Base-by-base conservation (phyloP, 2,797 vertebrate genomes). In the Phoxinus dragarum region DNA sequence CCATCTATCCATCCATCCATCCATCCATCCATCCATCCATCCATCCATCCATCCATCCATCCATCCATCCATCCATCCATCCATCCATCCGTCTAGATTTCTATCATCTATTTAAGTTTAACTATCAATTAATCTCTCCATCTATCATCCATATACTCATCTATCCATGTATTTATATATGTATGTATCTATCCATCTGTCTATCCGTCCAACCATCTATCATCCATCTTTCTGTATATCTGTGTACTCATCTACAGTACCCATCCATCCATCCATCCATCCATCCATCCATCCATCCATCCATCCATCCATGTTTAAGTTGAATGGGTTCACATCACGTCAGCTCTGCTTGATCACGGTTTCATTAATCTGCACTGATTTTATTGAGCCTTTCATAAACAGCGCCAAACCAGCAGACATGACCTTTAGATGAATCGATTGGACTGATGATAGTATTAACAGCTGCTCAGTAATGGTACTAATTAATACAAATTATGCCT, bases 341-440 rank as follows among this genome's bases (percentile, higher is more conserved):
- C 82, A 36, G n/a, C 27, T 56, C 38, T 47, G 73, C 77, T 44
- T 77, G 64, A 73, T 34, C 7, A 49, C 9, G 3, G 31, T 47
- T 67, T 66, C 31, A 61, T 81, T 84, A 16, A 9, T 6, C 21
- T 71, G 44, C 72, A 83, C 71, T n/a, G 34, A 69, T 77, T 78
- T 86, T 87, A 79, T 67, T 42, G 23, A 64, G n/a, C 47, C 61
- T 40, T 69, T 80, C 31, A 86, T 47, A 81, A 86, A 85, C 31
- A 59, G 64, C 5, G 14, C 27, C 52, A 67, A 73, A 61, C 61
- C 80, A 83, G 74, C 73, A 86, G 73, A 47, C 74, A 49, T 72
- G 81, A 82, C 87, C 89, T 87, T 88, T 84, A 6, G 67, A 71
- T 2, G 27, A 73, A 86, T 34, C 42, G n/a, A 82, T 72, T 77